A percentile compares a stretch with the other conserved stretches of the same genome.
Conservation (phyloP, 2,113 vertebrate genomes). For the Phoxinus phoxinus region DNA sequence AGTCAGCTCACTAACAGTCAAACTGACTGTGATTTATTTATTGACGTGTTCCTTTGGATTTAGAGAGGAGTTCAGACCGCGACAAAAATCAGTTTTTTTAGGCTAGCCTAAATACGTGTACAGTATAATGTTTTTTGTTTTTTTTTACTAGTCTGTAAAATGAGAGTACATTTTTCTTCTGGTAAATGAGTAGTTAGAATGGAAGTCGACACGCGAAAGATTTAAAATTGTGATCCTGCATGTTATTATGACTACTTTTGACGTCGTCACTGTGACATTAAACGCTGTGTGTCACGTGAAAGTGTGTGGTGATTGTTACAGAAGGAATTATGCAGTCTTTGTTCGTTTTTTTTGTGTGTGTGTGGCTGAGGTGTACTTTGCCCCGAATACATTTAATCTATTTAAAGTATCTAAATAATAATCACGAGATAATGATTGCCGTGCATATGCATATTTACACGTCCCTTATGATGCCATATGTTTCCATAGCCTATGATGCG, state of each 20-base stretch:
- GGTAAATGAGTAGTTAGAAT: neutral
- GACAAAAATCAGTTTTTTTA: neutral
- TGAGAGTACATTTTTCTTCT: neutral
- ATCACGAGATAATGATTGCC: neutral
- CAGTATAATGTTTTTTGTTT: too few relatives aligned
- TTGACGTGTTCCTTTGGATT: neutral
- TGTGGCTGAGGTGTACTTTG: neutral
- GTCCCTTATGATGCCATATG: neutral
- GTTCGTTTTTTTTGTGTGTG: neutral
- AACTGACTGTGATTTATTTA: neutral
- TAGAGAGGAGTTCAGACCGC: neutral
- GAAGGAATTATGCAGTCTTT: neutral
- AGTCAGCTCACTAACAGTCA: neutral
- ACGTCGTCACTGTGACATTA: neutral
- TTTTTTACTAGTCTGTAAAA: neutral
- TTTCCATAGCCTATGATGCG: neutral
- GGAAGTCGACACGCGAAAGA: neutral
- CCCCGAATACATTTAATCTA: neutral
- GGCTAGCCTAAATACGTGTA: neutral
- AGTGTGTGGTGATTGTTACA: neutral
- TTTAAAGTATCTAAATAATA: slow-evolving; percentile 7
- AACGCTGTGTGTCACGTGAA: slow-evolving; percentile 1
- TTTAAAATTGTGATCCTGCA: neutral
- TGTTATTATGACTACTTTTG: neutral
- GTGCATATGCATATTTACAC: neutral